These are phyloP conservation scores for Clarias platycephalus DNA, from an alignment of 2,797 vertebrate species.

Conservation along the genomic window DNA sequence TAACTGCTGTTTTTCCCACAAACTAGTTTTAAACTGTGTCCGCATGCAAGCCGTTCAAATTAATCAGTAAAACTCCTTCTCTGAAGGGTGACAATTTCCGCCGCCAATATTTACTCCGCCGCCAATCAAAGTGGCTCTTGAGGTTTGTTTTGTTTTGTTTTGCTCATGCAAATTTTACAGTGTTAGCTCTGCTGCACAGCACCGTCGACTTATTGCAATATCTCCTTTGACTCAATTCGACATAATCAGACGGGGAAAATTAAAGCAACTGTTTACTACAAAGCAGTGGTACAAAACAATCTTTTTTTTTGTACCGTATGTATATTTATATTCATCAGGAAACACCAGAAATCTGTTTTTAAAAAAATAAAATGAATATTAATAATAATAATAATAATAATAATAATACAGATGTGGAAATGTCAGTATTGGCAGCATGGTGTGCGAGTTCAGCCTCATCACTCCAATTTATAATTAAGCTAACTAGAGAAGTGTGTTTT, in stretches of 20 bases:
- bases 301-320: neutral
- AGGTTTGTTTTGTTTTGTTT: constrained; percentile 36
- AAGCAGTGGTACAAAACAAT: neutral
- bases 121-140: constrained; percentile 34
- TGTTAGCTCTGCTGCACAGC: neutral
- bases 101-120: constrained; percentile 49
- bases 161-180: constrained; percentile 23
- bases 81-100: constrained; percentile 36
- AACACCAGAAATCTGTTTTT: too few relatives aligned
- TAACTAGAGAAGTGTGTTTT: neutral
- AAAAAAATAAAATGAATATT: too few relatives aligned
- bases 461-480: neutral
- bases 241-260: neutral
- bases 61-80: constrained; percentile 22
- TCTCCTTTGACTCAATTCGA: neutral
- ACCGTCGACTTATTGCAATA: neutral
- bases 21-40: constrained; percentile 45
- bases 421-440: neutral
- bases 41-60: constrained; percentile 1
- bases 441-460: neutral
- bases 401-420: neutral
- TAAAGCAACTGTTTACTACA: neutral
- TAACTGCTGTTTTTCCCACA: constrained; percentile 40
- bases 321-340: neutral
- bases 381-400: too few relatives aligned